A percentile compares a stretch with the other conserved stretches of the same genome.
Evolutionary conservation across 1,140 invertebrate species (phyloP).

Genomic region (Leptinotarsa defecta): DNA sequence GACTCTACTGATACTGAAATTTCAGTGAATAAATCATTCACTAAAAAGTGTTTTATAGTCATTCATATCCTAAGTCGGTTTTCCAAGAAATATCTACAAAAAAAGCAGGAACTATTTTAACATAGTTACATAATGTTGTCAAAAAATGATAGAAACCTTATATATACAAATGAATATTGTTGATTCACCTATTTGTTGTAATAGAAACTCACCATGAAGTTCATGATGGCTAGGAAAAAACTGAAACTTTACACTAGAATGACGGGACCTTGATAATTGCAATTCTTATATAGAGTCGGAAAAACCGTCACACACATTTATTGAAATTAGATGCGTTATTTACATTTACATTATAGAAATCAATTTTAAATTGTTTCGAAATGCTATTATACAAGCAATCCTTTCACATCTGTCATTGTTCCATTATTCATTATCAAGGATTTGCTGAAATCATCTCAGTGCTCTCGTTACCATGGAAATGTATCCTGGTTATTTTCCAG

Average conservation of each 20-base stretch:
- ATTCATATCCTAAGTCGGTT: no score
- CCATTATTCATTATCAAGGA: not conserved
- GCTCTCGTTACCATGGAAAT: no score
- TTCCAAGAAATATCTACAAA: no score
- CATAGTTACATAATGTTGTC: no score
- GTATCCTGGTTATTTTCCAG: no score
- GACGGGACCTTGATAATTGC: not conserved
- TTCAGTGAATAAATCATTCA: no score
- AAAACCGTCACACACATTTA: not conserved
- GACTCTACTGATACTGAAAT: no score
- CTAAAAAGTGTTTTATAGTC: no score
- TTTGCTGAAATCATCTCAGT: not conserved
- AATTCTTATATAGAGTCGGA: not conserved
- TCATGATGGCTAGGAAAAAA: not conserved
- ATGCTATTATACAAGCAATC: not conserved
- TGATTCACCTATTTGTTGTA: no score
- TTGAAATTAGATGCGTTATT: conserved; percentile 1
- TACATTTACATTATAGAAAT: not conserved
- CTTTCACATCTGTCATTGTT: not conserved
- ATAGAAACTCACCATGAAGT: not conserved
- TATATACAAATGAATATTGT: no score
- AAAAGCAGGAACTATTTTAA: no score
- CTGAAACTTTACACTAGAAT: not conserved
- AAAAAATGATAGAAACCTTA: no score
- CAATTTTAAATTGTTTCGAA: not conserved